Conservation (phyloP, 2,888 invertebrate species). For the Lithophane socia region DNA sequence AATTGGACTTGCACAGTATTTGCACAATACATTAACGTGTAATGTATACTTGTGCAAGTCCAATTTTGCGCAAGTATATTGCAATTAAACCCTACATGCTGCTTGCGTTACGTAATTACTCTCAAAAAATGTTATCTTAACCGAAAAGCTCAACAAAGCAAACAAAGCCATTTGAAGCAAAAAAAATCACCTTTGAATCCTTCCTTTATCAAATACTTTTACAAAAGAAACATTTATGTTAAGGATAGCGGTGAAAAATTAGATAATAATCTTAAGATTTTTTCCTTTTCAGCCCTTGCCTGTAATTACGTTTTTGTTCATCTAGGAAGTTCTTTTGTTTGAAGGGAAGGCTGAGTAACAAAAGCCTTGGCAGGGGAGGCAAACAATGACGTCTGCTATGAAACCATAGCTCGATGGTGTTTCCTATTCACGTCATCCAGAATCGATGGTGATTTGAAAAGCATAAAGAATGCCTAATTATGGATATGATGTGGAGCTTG, state of each 20-base stretch:
- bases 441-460: constrained; percentile 72
- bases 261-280: constrained; percentile 78
- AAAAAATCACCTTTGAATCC: constrained; percentile 59
- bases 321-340: constrained; percentile 84
- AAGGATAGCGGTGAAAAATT: constrained; percentile 72
- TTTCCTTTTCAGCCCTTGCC: constrained; percentile 77
- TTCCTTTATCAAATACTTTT: constrained; percentile 60
- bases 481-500: constrained; percentile 10
- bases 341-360: constrained; percentile 82
- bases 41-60: too few species aligned
- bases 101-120: too few species aligned
- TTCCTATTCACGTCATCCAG: constrained; percentile 78
- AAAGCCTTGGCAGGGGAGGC: constrained; percentile 80
- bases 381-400: constrained; percentile 88
- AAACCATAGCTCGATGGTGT: constrained; percentile 75
- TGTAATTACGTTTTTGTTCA: constrained; percentile 88
- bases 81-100: too few species aligned
- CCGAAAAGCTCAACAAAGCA: constrained; percentile 32
- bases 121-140: constrained; percentile 10
- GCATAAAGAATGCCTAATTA: constrained; percentile 59
- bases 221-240: constrained; percentile 67
- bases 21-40: too few species aligned
- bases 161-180: constrained; percentile 54
- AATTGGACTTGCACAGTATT: too few species aligned
- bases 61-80: too few species aligned